phyloP scores from a whole-genome alignment of 1,140 invertebrate species.

The Camponotus pennsylvanicus region DNA sequence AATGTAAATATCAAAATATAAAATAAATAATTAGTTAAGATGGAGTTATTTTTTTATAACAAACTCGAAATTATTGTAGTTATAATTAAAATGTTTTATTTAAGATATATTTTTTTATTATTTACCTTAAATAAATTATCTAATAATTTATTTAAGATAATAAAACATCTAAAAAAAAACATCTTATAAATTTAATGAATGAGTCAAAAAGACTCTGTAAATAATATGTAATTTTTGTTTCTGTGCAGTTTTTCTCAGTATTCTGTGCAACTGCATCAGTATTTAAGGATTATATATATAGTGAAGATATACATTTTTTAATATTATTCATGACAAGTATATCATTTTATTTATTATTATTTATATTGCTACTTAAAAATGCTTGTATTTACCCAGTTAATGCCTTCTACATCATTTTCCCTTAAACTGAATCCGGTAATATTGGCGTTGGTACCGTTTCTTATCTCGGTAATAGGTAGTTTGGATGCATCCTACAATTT shows the following conservation, averaged over 20 bases:
- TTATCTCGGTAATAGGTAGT: conserved; percentile 36
- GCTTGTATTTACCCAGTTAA: conserved; percentile 61
- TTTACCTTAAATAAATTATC: neutral
- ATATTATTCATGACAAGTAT: neutral
- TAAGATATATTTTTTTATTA: neutral
- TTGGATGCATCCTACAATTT: conserved; percentile 60
- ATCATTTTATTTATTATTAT: neutral
- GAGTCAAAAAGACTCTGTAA: no score
- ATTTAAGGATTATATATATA: neutral
- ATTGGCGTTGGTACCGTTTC: conserved; percentile 41
- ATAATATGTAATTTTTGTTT: no score
- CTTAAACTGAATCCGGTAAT: conserved; percentile 67
- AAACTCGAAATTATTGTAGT: no score
- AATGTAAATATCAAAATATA: neutral
- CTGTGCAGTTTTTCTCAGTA: neutral
- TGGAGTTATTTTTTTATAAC: neutral
- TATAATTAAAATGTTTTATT: neutral
- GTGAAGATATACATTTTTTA: neutral
- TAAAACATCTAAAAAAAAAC: no score
- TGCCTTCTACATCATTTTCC: conserved; percentile 44
- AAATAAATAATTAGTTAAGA: neutral
- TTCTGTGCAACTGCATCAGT: no score
- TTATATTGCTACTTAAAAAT: conserved; percentile 14
- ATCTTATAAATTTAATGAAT: no score
- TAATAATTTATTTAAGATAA: no score